Percentiles rank a stretch among this genome's conserved stretches.
Conservation (phyloP, 2,797 vertebrate species). For the Xenopus petersii region DNA sequence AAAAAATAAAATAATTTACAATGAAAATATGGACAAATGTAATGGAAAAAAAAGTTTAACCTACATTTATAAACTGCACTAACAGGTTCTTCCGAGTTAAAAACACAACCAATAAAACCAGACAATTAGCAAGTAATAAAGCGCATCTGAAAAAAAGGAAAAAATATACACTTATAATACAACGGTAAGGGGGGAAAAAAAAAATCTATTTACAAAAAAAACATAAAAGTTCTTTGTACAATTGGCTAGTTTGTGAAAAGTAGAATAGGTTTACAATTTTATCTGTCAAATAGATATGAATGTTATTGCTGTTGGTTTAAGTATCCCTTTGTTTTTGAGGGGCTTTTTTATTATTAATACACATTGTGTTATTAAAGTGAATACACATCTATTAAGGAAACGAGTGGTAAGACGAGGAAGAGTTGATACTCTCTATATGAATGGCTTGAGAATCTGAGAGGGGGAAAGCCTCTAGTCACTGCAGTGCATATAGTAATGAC, state of each 20-base stretch:
- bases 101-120: slow-evolving; percentile 78
- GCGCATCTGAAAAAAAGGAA: slow-evolving; percentile 68
- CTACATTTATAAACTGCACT: slow-evolving; percentile 56
- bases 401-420: slow-evolving; percentile 65
- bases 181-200: slow-evolving; percentile 66
- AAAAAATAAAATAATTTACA: slow-evolving; percentile 69
- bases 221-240: slow-evolving; percentile 65
- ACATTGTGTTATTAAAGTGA: slow-evolving; percentile 64
- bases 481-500: slow-evolving; percentile 47
- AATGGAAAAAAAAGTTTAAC: slow-evolving; percentile 50
- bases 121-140: slow-evolving; percentile 83
- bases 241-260: slow-evolving; percentile 75
- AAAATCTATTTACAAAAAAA: slow-evolving; percentile 86
- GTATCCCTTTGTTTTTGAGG: slow-evolving; percentile 67
- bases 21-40: slow-evolving; percentile 64
- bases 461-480: neutral
- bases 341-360: slow-evolving; percentile 22
- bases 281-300: slow-evolving; percentile 75
- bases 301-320: slow-evolving; percentile 89
- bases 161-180: slow-evolving; percentile 61
- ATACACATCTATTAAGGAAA: slow-evolving; percentile 57
- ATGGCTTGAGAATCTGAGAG: slow-evolving; percentile 9
- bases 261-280: slow-evolving; percentile 60
- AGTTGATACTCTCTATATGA: slow-evolving; percentile 62
- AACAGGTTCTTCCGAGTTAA: slow-evolving; percentile 75